A percentile compares a stretch with the other conserved stretches of the same genome.
Evolutionary conservation across 2,888 invertebrate species (phyloP).

Genomic region (Ferdinandea cuprea): DNA sequence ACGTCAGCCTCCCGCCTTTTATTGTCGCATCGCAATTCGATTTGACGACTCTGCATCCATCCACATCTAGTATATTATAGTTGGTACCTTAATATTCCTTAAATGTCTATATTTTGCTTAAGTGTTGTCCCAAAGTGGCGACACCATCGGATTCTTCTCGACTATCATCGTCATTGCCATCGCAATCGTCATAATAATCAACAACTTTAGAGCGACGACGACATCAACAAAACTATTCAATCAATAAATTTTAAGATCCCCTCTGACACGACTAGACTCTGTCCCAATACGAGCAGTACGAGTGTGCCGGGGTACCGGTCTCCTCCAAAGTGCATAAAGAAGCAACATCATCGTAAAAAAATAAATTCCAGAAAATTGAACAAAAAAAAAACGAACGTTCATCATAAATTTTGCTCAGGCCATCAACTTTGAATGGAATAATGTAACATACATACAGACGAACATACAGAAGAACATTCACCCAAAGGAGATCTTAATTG

Average conservation of each 20-base stretch:
- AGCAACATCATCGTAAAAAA: constrained; percentile 43
- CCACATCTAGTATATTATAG: not conserved
- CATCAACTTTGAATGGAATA: constrained; percentile 16
- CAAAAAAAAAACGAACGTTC: constrained; percentile 33
- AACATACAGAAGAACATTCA: not conserved
- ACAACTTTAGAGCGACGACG: constrained; percentile 54
- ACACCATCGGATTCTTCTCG: constrained; percentile 12
- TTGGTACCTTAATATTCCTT: not conserved
- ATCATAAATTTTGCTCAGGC: constrained; percentile 60
- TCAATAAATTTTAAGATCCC: constrained; percentile 53
- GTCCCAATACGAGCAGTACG: constrained; percentile 27
- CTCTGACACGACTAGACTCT: constrained; percentile 26
- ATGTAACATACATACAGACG: constrained; percentile 16
- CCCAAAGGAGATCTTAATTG: constrained; percentile 29
- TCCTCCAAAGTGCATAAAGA: constrained; percentile 19
- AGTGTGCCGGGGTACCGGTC: too few relatives aligned
- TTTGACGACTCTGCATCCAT: constrained; percentile 42
- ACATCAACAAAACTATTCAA: constrained; percentile 67
- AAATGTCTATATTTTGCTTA: constrained; percentile 71
- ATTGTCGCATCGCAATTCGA: constrained; percentile 55
- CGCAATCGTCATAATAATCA: constrained; percentile 7
- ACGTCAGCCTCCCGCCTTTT: constrained; percentile 24
- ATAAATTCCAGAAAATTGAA: constrained; percentile 1
- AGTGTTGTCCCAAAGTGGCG: constrained; percentile 56
- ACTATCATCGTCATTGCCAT: not conserved